These are phyloP conservation scores for Molossus alvarezi DNA, from an alignment of 2,797 vertebrate species.

Conservation along the genomic window DNA sequence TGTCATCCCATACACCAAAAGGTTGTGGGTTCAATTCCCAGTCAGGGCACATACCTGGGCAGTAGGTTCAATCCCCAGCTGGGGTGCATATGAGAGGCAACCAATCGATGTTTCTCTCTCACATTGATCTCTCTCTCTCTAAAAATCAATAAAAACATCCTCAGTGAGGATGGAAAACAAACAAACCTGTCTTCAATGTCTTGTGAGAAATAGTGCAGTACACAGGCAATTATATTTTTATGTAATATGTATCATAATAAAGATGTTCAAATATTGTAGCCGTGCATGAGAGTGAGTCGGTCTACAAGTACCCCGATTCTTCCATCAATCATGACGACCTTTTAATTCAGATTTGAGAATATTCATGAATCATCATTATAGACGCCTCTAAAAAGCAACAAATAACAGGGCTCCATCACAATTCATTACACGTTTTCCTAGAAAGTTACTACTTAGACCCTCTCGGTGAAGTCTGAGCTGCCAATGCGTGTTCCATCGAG, in stretches of 20 bases:
- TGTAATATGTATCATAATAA: not conserved
- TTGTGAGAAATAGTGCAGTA: not conserved
- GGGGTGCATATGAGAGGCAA: not conserved
- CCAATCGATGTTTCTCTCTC: not conserved
- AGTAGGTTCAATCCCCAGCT: no score
- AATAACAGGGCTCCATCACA: not conserved
- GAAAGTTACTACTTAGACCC: not conserved
- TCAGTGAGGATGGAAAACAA: not conserved
- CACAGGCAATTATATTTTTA: not conserved
- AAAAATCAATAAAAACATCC: not conserved
- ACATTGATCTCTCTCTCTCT: not conserved
- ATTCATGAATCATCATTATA: not conserved
- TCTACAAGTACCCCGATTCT: not conserved
- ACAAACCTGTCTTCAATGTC: not conserved
- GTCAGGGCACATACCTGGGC: no score
- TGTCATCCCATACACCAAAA: not conserved
- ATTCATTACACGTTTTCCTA: not conserved
- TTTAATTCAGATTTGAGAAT: conserved; percentile 50
- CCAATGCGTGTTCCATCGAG: not conserved
- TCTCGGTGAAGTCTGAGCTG: not conserved
- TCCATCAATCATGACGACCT: not conserved
- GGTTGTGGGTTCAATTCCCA: not conserved
- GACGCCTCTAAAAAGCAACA: not conserved
- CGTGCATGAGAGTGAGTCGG: not conserved
- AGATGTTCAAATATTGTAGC: not conserved